Evolutionary conservation across 2,113 vertebrate species (phyloP).

Genomic region (Entelurus aequoreus): DNA sequence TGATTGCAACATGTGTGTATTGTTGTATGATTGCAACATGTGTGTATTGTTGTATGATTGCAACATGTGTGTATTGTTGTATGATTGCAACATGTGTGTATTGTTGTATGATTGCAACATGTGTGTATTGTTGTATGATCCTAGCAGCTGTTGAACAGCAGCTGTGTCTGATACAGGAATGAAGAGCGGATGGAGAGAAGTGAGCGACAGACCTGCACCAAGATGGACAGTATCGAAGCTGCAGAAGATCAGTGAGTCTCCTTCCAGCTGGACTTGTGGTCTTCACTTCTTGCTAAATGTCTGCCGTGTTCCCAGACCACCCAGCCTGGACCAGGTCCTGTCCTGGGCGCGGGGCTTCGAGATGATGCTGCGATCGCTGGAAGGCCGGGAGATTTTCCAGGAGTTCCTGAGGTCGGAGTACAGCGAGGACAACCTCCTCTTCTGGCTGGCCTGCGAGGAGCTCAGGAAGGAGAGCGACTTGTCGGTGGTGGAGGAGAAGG

Average conservation of each 20-base stretch:
- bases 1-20: too few species aligned
- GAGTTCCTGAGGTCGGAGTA: slow-evolving; percentile 96
- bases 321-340: slow-evolving; percentile 86
- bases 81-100: too few species aligned
- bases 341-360: slow-evolving; percentile 98
- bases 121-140: too few species aligned
- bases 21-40: too few species aligned
- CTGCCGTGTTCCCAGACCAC: slow-evolving; percentile 59
- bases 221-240: slow-evolving; percentile 77
- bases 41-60: too few species aligned
- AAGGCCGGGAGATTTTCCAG: slow-evolving; percentile 88
- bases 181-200: slow-evolving; percentile 69
- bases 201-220: slow-evolving; percentile 71
- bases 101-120: too few species aligned
- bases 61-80: too few species aligned
- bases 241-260: slow-evolving; percentile 70
- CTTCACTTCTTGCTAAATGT: neutral
- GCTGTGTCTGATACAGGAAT: slow-evolving; percentile 55
- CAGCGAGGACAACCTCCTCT: slow-evolving; percentile 97
- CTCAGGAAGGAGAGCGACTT: slow-evolving; percentile 87
- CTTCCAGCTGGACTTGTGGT: neutral
- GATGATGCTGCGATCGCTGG: slow-evolving; percentile 91
- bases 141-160: neutral
- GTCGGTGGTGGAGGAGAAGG: slow-evolving; percentile 84
- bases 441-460: slow-evolving; percentile 97